Conservation (phyloP, 2,113 vertebrate genomes). For the Planiliza haematocheilus region DNA sequence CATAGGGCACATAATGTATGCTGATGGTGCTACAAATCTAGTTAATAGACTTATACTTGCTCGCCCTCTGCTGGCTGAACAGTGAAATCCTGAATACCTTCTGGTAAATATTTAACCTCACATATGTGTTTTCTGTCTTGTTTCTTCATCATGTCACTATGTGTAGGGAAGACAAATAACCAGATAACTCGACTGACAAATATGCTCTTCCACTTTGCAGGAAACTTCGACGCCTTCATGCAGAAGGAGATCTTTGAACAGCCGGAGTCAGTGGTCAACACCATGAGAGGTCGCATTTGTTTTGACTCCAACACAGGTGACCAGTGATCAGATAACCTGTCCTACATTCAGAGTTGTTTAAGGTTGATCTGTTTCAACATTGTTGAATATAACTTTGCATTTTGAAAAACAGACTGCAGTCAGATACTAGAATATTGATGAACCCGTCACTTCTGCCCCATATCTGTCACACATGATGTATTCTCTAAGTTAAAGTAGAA, state of each 20-base stretch:
- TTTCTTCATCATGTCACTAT: not conserved
- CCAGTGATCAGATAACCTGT: not conserved
- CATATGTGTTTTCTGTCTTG: conserved; percentile 1
- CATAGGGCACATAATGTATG: no score
- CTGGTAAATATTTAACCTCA: no score
- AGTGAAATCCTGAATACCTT: not conserved
- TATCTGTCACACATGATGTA: no score
- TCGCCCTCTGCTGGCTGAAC: conserved; percentile 70
- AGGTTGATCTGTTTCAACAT: no score
- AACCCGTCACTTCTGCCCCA: no score
- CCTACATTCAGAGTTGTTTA: not conserved
- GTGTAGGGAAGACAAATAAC: not conserved
- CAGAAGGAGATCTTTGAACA: conserved; percentile 99
- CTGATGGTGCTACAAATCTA: no score
- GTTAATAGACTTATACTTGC: not conserved
- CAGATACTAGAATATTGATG: no score
- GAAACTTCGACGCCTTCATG: conserved; percentile 97
- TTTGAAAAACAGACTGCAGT: no score
- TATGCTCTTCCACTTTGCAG: conserved; percentile 70
- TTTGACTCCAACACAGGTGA: conserved; percentile 92
- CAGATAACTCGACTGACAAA: not conserved
- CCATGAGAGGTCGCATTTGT: conserved; percentile 96
- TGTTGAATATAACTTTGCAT: no score
- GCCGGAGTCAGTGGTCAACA: conserved; percentile 95
- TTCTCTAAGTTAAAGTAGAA: no score